Conservation (phyloP, 2,797 vertebrate genomes). For the Peromyscus nudipes region DNA sequence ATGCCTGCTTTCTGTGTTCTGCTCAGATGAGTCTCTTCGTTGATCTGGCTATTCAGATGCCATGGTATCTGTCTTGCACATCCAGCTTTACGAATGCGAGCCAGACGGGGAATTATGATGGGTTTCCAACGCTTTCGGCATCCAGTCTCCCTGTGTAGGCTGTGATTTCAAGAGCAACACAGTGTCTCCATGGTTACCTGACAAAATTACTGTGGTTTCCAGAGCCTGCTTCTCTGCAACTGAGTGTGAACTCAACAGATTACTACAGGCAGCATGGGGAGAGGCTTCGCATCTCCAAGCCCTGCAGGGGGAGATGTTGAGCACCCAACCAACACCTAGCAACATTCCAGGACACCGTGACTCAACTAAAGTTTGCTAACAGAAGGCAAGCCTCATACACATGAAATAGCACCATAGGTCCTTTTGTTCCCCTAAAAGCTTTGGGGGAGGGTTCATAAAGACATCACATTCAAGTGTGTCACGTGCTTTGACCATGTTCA, state of each 20-base stretch:
- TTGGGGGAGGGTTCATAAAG: not conserved
- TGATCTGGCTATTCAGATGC: not conserved
- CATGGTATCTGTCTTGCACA: conserved; percentile 22
- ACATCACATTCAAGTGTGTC: not conserved
- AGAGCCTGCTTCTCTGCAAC: conserved; percentile 4
- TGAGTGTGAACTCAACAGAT: conserved; percentile 28
- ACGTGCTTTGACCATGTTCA: not conserved
- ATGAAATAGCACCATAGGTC: not conserved
- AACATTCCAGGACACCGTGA: not conserved
- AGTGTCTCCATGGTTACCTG: conserved; percentile 68
- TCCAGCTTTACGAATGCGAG: conserved; percentile 41
- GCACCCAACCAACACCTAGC: conserved; percentile 1
- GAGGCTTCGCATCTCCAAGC: not conserved
- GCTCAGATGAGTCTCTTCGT: conserved; percentile 1
- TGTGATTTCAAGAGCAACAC: conserved; percentile 65
- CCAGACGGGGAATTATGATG: not conserved
- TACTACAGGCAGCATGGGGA: not conserved
- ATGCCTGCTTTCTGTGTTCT: conserved; percentile 4
- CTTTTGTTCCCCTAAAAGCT: not conserved
- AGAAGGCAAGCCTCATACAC: not conserved
- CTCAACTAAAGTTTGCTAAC: not conserved
- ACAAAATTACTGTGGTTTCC: conserved; percentile 62
- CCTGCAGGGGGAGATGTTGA: conserved; percentile 74
- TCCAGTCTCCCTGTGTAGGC: not conserved
- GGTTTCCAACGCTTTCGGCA: conserved; percentile 19